Base-by-base conservation (phyloP, 2,113 vertebrate species). In the Otolemur garnettii region DNA sequence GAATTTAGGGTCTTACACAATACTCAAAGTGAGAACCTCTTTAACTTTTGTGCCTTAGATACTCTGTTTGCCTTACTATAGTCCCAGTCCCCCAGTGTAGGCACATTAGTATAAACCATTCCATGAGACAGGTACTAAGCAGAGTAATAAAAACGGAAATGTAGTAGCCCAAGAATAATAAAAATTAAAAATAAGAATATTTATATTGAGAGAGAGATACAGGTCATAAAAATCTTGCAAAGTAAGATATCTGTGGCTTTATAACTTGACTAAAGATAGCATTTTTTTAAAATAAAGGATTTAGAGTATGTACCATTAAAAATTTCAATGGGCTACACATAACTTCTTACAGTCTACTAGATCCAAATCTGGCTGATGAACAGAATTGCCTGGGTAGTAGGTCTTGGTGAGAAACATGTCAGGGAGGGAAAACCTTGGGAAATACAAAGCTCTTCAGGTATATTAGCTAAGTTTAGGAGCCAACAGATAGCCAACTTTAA, bases 141-240 rank as follows among this genome's bases (percentile, higher is more conserved):
- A 90, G 8, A 14, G 5, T 77, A 80, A 80, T 17, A 71, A 55
- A 82, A 89, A 84, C 33, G 85, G 42, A 85, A 86, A 77, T 10
- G 75, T 15, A 13, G 5, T 53, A 79, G 93, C 55, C n/a, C 24
- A 45, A 79, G 64, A 91, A 64, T 42, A 62, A 78, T 14, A 85
- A 66, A 59, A 75, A 80, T 66, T 38, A 64, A 77, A 77, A 90
- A 68, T 28, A 50, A 74, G 26, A 77, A 30, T 50, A 77, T 77
- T 50, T 77, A 77, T 15, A 77, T 77, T 68, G 85, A 90, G 57
- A 15, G 35, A 66, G 35, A 66, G 38, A 14, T 12, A 86, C 50
- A 81, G 91, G 30, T n/a, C 35, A 66, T 45, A 93, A 90, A 66
- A 86, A 84, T 24, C 68, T 86, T 83, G n/a, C 82, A 90, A 83